phyloP scores from a whole-genome alignment of 2,888 invertebrate genomes.

The Dasypogon diadema region DNA sequence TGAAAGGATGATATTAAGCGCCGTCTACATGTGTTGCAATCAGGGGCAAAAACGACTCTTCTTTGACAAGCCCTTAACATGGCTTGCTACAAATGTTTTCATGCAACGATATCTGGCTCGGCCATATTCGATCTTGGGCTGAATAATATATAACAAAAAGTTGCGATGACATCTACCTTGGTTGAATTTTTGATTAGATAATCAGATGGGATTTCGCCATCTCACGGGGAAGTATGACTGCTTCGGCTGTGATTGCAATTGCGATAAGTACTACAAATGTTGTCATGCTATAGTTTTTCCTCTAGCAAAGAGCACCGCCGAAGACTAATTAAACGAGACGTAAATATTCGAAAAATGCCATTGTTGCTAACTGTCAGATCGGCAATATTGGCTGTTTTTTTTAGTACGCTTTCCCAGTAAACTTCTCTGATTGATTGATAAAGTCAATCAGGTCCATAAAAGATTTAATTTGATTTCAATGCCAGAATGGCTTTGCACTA shows the following conservation, averaged over 20 bases:
- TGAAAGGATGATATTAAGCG: constrained; percentile 41
- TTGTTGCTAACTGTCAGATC: constrained; percentile 39
- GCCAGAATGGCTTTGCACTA: not conserved
- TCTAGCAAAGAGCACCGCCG: constrained; percentile 7
- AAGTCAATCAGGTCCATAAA: constrained; percentile 27
- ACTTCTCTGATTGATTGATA: constrained; percentile 43
- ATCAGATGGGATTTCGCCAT: constrained; percentile 1
- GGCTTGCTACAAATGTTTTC: constrained; percentile 61
- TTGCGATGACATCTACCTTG: constrained; percentile 54
- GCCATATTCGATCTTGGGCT: constrained; percentile 14
- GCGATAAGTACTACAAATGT: constrained; percentile 22
- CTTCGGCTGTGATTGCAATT: constrained; percentile 12
- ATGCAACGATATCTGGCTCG: constrained; percentile 56
- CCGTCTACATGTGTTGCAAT: constrained; percentile 47
- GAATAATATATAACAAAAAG: constrained; percentile 16
- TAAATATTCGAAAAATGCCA: constrained; percentile 47
- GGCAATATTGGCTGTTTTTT: not conserved
- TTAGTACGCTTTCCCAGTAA: not conserved
- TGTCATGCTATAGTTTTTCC: constrained; percentile 16
- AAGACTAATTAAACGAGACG: constrained; percentile 51
- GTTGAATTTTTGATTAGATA: constrained; percentile 55
- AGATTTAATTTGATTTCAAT: constrained; percentile 42
- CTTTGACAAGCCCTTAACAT: constrained; percentile 57
- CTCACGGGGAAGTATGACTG: not conserved
- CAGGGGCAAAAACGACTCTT: constrained; percentile 21